These are phyloP conservation scores for Caranx ignobilis DNA, from an alignment of 2,113 vertebrate species.

Conservation along the genomic window DNA sequence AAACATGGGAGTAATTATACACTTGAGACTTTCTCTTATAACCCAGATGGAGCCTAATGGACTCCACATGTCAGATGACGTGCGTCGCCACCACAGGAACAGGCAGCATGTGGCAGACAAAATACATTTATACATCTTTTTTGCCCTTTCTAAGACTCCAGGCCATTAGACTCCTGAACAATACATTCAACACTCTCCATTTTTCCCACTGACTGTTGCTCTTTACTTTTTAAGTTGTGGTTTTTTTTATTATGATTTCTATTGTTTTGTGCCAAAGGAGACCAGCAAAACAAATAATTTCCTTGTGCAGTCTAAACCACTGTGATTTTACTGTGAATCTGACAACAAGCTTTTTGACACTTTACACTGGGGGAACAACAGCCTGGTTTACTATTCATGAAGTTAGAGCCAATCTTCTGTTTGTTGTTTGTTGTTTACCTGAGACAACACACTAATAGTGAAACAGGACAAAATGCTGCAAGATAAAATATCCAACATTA, in stretches of 20 bases:
- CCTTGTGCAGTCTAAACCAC: too few species aligned
- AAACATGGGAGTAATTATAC: slow-evolving; percentile 42
- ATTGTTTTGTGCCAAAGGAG: too few species aligned
- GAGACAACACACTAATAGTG: neutral
- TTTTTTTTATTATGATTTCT: too few species aligned
- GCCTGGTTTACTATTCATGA: neutral
- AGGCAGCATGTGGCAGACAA: neutral
- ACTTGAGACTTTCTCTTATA: slow-evolving; percentile 13
- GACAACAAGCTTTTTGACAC: too few species aligned
- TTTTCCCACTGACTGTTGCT: too few species aligned
- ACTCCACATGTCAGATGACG: slow-evolving; percentile 39
- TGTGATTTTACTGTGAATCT: too few species aligned
- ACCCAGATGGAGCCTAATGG: slow-evolving; percentile 29
- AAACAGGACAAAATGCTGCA: neutral
- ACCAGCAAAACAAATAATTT: too few species aligned
- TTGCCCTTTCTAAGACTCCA: too few species aligned
- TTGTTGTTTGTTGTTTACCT: neutral
- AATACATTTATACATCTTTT: neutral
- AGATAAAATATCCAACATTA: neutral
- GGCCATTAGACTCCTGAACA: too few species aligned
- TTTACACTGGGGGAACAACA: neutral
- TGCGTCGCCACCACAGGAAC: slow-evolving; percentile 10
- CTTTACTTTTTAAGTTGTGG: too few species aligned
- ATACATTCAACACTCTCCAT: too few species aligned
- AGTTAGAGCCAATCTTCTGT: neutral